Base-by-base conservation (phyloP, 2,113 vertebrate genomes). In the Meles meles region DNA sequence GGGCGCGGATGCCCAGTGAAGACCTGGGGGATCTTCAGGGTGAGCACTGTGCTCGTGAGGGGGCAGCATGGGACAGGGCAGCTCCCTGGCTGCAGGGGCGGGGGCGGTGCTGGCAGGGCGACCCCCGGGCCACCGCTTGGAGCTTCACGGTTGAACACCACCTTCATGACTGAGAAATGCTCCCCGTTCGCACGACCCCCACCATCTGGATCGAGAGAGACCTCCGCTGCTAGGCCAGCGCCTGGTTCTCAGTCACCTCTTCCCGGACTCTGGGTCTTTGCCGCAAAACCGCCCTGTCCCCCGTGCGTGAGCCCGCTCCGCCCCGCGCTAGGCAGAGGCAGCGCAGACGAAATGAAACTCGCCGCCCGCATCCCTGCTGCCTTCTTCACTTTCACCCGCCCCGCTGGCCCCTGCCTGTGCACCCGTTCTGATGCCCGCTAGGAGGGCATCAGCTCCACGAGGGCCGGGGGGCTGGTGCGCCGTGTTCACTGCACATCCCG, bases 351-450 rank as follows among this genome's bases (percentile, higher is more conserved):
- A 67, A 13, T 3, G 0, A 37, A 79, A 37, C 74, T 57, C 47
- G 13, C 52, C 37, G 0, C 44, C 80, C 21, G 74, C 57, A 27
- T 7, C 7, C 27, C 13, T 0, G 20, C 77, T 39, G 8, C 52
- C 61, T 7, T 49, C 29, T 18, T 55, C 52, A 5, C 34, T 17
- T 61, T 4, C 21, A 7, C 29, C 21, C 21, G 6, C 0, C 34
- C 31, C 25, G 21, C 29, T 27, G 18, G 29, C 6, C 14, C 39
- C 72, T 6, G 7, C 9, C 49, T 42, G 31, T 15, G 1, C 9
- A 6, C 1, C 0, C 0, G 1, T 18, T 77, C 12, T 25, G 42
- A 21, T 57, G 8, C 76, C 52, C 52, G 1, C 49, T 14, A 47
- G 34, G 52, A 34, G 5, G 1, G 15, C 49, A 52, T 4, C 63